Percentiles rank a stretch among this genome's conserved stretches.
These are phyloP conservation scores for Acleris laterana DNA, from an alignment of 2,888 invertebrate genomes.

Conservation along the genomic window DNA sequence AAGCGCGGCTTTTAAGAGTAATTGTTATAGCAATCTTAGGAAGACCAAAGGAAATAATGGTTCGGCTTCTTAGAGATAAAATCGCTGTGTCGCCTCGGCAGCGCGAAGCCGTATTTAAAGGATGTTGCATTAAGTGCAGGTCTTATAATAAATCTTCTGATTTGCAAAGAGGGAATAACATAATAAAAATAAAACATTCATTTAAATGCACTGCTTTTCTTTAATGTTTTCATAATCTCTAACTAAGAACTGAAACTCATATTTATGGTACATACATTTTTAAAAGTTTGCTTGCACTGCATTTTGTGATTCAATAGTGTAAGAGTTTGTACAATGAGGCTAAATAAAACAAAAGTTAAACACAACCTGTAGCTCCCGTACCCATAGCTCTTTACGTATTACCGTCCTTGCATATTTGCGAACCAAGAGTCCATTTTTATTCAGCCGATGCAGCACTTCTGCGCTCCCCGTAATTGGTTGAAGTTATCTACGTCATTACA, in stretches of 20 bases:
- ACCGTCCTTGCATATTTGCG: conserved; percentile 72
- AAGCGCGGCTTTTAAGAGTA: conserved; percentile 41
- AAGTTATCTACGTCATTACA: conserved; percentile 83
- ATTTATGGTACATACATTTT: too few species aligned
- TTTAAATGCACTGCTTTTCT: too few species aligned
- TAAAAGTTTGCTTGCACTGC: neutral
- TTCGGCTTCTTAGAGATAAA: conserved; percentile 61
- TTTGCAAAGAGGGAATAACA: too few species aligned
- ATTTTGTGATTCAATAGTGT: conserved; percentile 17
- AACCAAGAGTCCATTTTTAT: conserved; percentile 72
- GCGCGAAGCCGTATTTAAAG: conserved; percentile 29
- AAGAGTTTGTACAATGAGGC: conserved; percentile 11
- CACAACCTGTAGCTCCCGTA: conserved; percentile 49
- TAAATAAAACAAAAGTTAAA: conserved; percentile 43
- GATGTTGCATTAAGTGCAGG: conserved; percentile 32
- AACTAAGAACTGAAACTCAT: too few species aligned
- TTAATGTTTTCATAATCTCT: too few species aligned
- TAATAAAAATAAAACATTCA: too few species aligned
- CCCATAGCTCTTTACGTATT: conserved; percentile 58
- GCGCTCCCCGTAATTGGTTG: conserved; percentile 79
- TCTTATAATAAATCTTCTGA: neutral
- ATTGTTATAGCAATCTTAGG: conserved; percentile 50
- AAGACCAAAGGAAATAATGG: conserved; percentile 61
- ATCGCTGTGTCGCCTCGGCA: conserved; percentile 55
- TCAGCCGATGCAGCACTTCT: conserved; percentile 78